Conservation (phyloP, 2,113 vertebrate species). For the Vombatus ursinus region DNA sequence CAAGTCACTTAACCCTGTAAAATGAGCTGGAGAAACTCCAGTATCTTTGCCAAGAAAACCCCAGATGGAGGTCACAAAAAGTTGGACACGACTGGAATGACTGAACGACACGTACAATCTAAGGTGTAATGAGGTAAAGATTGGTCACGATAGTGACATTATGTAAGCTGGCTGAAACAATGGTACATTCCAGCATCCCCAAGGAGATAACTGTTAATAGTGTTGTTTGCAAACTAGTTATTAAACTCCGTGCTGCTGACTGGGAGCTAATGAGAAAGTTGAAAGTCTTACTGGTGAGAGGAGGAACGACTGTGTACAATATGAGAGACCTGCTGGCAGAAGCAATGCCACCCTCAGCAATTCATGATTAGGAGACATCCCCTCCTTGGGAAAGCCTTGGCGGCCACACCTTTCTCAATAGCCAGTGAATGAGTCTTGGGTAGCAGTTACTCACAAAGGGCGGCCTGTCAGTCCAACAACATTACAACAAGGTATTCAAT, state of each 20-base stretch:
- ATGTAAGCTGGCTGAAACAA: not conserved
- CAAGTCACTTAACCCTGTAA: not conserved
- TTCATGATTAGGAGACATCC: not conserved
- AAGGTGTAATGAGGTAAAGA: not conserved
- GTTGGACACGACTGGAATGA: not conserved
- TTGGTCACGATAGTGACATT: not conserved
- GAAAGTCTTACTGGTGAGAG: not conserved
- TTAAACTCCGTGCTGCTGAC: not conserved
- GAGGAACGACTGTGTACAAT: not conserved
- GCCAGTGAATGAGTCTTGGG: not conserved
- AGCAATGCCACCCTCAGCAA: not conserved
- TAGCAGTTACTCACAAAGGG: not conserved
- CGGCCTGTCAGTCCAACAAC: not conserved
- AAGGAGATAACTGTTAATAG: not conserved
- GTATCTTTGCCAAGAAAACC: not conserved
- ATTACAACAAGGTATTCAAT: not conserved
- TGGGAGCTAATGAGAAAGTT: not conserved
- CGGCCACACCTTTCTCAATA: not conserved
- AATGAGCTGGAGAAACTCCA: not conserved
- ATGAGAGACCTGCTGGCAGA: not conserved
- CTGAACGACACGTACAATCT: not conserved
- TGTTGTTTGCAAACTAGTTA: not conserved
- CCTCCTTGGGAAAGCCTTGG: not conserved
- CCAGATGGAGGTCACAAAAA: not conserved
- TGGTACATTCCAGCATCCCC: not conserved